A percentile compares a stretch with the other conserved stretches of the same genome.
These are phyloP conservation scores for Semicossyphus pulcher DNA, from an alignment of 2,113 vertebrate species.

Conservation along the genomic window DNA sequence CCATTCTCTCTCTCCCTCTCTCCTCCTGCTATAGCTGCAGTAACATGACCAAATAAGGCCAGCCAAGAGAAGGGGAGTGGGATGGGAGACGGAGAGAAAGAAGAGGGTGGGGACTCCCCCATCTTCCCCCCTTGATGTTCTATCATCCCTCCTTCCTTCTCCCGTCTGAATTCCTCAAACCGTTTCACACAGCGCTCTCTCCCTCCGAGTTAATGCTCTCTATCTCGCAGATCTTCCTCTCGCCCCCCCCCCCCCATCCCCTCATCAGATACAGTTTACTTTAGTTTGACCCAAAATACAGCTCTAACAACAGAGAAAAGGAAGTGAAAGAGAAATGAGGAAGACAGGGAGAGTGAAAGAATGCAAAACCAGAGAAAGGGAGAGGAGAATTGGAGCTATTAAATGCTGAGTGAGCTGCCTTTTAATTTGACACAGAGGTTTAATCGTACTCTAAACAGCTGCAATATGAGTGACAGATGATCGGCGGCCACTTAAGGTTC, in stretches of 20 bases:
- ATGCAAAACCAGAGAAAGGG: slow-evolving; percentile 40
- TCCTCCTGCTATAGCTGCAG: slow-evolving; percentile 66
- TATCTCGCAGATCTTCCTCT: slow-evolving; percentile 38
- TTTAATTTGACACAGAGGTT: not conserved
- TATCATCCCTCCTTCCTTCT: slow-evolving; percentile 68
- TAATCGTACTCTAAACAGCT: slow-evolving; percentile 1
- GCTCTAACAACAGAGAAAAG: slow-evolving; percentile 81
- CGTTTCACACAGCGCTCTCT: slow-evolving; percentile 42
- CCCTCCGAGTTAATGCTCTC: slow-evolving; percentile 19
- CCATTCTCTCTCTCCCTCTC: slow-evolving; percentile 41
- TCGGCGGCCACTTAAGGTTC: not conserved
- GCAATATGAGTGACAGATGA: slow-evolving; percentile 25
- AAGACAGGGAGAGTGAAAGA: slow-evolving; percentile 61
- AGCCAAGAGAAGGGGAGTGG: slow-evolving; percentile 74
- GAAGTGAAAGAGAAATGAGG: slow-evolving; percentile 67
- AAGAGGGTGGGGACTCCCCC: slow-evolving; percentile 71
- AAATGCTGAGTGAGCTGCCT: not conserved
- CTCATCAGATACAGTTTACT: slow-evolving; percentile 45
- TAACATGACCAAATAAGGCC: slow-evolving; percentile 93
- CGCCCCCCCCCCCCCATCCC: not conserved
- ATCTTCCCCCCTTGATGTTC: slow-evolving; percentile 37
- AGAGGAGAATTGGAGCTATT: not conserved
- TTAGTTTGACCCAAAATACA: slow-evolving; percentile 39
- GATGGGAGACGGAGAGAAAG: slow-evolving; percentile 58
- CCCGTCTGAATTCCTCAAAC: slow-evolving; percentile 54